Percentiles rank a stretch among this genome's conserved stretches.
These are phyloP conservation scores for Nemotelus pantherinus DNA, from an alignment of 2,888 invertebrate genomes.

Conservation along the genomic window DNA sequence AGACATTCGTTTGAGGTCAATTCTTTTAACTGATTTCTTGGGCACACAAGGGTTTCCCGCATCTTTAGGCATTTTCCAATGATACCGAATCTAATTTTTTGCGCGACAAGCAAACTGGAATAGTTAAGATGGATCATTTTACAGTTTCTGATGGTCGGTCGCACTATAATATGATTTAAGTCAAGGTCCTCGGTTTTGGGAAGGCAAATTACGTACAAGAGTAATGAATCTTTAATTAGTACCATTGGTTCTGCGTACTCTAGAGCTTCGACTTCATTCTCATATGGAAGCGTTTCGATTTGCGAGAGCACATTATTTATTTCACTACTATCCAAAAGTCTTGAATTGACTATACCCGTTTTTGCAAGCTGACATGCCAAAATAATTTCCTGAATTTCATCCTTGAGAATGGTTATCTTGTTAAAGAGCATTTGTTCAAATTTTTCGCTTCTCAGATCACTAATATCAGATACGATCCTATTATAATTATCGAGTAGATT, in stretches of 20 bases:
- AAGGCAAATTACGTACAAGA: constrained; percentile 6
- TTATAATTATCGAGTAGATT: too few species aligned
- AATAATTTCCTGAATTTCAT: constrained; percentile 17
- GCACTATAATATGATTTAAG: constrained; percentile 21
- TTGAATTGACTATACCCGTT: constrained; percentile 11
- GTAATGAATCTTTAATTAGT: constrained; percentile 46
- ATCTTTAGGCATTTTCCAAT: constrained; percentile 1
- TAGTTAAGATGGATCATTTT: constrained; percentile 29
- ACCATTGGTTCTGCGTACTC: constrained; percentile 48
- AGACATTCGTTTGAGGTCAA: too few species aligned
- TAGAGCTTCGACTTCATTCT: constrained; percentile 40
- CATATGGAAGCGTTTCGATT: constrained; percentile 49
- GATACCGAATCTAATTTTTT: neutral
- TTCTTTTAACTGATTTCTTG: too few species aligned
- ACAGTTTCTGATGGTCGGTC: constrained; percentile 32
- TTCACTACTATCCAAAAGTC: neutral
- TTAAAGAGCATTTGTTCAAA: too few species aligned
- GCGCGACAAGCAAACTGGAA: constrained; percentile 22
- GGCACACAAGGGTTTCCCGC: neutral
- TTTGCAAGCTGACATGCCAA: constrained; percentile 19
- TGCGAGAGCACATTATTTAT: constrained; percentile 27
- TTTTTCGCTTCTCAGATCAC: too few species aligned
- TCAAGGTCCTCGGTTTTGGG: too few species aligned
- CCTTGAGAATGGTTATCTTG: neutral
- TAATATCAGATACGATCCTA: too few species aligned